These are phyloP conservation scores for Thunnus maccoyii DNA, from an alignment of 2,113 vertebrate species.

Conservation along the genomic window DNA sequence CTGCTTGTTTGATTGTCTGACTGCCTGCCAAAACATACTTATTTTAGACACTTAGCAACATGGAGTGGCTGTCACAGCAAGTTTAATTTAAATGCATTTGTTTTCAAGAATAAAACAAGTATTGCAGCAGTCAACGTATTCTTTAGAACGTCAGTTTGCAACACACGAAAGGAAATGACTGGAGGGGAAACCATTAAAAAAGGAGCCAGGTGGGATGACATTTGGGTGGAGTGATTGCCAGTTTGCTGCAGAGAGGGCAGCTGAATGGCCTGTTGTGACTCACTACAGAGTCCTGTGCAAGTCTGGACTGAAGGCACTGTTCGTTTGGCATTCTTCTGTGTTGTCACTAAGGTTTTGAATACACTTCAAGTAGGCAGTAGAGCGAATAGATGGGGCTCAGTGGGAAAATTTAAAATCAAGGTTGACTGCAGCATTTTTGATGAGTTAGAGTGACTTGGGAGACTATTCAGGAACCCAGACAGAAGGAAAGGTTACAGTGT, in stretches of 20 bases:
- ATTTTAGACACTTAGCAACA: no score
- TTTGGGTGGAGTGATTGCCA: constrained; percentile 56
- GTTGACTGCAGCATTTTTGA: constrained; percentile 29
- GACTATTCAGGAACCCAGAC: constrained; percentile 20
- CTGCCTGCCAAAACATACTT: no score
- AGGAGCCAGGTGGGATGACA: constrained; percentile 57
- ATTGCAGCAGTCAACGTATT: not conserved
- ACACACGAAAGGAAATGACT: not conserved
- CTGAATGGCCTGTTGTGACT: constrained; percentile 39
- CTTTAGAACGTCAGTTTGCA: not conserved
- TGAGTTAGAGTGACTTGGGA: constrained; percentile 6
- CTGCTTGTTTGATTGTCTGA: no score
- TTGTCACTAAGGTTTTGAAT: constrained; percentile 34
- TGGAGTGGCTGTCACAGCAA: no score
- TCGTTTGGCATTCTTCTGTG: constrained; percentile 19
- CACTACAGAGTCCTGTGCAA: constrained; percentile 17
- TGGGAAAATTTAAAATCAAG: constrained; percentile 15
- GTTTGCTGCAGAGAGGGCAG: constrained; percentile 40
- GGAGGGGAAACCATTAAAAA: constrained; percentile 32
- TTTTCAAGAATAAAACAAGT: no score
- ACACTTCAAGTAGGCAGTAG: constrained; percentile 24
- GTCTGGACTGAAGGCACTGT: constrained; percentile 34
- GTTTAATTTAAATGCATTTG: no score
- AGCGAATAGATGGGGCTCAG: constrained; percentile 21
- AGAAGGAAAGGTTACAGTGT: not conserved